Evolutionary conservation across 2,888 invertebrate genomes (phyloP), one percentile per base, ranked within the genome.

Genomic region (Brachyptera putata): DNA sequence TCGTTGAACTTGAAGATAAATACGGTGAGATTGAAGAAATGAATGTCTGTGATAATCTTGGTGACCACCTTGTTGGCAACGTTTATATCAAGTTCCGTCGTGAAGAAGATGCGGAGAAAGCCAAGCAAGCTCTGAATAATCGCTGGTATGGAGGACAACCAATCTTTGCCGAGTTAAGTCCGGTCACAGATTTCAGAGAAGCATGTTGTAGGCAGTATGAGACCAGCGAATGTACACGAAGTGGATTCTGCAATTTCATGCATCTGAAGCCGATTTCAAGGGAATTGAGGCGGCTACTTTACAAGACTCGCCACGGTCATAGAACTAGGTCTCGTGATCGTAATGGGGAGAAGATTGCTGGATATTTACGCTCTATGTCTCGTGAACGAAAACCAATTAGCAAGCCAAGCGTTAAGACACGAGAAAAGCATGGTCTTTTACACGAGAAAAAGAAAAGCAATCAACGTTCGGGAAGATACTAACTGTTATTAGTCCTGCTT

Each of bases 171-270:
- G 99, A 99, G 76, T 77, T 99, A 55, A 98, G 97, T 4, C 99
- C 99, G 0, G 99, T 99, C 0, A 99, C 99, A 57, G 99, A 99
- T 77, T 99, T 99, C 74, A 85, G 98, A 69, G 99, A 99, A 79
- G 98, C 98, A 0, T 98, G 99, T 73, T 99, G 99, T 74, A 87
- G 98, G 37, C 50, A 50, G 16, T 50, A 50, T 26, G 50, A 34
- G 16, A 18, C 26, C 71, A 85, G 84, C 1, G 98, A 96, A 77
- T 99, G 99, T 75, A 96, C 95, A 0, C 84, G 98, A 59, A 96
- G 96, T 69, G 99, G 98, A 36, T 99, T 99, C 78, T 99, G 99
- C 76, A 99, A 99, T 79, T 99, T 99, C 78, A 99, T 99, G 98
- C 99, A 99, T 73, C 80, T 99, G 74, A 99, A 99, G 73, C 98